These are phyloP conservation scores for Elmis aenea DNA, from an alignment of 2,888 invertebrate genomes.

Conservation along the genomic window DNA sequence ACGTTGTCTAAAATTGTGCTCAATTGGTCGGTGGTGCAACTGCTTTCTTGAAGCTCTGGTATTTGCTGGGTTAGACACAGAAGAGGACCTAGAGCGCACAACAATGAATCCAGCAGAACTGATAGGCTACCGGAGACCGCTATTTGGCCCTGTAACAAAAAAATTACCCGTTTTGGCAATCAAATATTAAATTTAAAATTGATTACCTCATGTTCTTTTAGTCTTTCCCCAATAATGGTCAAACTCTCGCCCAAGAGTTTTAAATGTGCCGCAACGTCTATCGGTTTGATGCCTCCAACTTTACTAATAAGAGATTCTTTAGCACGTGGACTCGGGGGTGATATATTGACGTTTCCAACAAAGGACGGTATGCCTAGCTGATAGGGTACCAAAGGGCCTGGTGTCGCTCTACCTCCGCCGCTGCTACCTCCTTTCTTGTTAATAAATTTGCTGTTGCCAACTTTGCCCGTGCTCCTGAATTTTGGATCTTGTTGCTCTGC, in stretches of 20 bases:
- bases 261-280: constrained; percentile 89
- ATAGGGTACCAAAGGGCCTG: constrained; percentile 26
- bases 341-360: constrained; percentile 35
- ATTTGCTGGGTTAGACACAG: constrained; percentile 80
- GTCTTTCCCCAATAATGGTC: constrained; percentile 85
- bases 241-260: constrained; percentile 89
- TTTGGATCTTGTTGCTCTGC: constrained; percentile 21
- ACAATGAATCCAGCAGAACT: constrained; percentile 83
- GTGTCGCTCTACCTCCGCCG: constrained; percentile 4
- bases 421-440: constrained; percentile 37
- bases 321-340: constrained; percentile 42
- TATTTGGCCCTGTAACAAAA: constrained; percentile 71
- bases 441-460: constrained; percentile 45
- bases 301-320: constrained; percentile 50
- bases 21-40: constrained; percentile 50
- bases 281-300: constrained; percentile 70
- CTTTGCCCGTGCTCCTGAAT: constrained; percentile 15
- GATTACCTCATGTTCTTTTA: constrained; percentile 84
- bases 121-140: constrained; percentile 93
- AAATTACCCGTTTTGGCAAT: background rate
- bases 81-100: constrained; percentile 87
- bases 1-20: constrained; percentile 82
- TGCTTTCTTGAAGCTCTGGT: constrained; percentile 66
- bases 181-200: constrained; percentile 3
- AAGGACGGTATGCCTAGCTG: constrained; percentile 42